These are phyloP conservation scores for Darevskia mixta DNA, from an alignment of 2,797 vertebrate species.

Conservation along the genomic window DNA sequence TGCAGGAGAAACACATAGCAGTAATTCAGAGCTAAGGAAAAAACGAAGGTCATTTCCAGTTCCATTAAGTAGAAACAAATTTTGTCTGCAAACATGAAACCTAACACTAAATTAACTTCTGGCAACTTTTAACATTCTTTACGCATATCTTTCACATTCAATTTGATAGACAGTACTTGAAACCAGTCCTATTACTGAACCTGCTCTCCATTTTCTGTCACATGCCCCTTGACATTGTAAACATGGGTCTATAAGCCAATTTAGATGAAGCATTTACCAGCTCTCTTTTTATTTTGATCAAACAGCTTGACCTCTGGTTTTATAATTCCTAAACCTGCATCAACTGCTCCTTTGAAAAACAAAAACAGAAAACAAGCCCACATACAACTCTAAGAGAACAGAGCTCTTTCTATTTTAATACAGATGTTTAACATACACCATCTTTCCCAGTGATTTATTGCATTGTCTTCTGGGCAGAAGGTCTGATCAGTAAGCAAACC, in stretches of 20 bases:
- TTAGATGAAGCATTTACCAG: conserved; percentile 23
- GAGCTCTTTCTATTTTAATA: conserved; percentile 35
- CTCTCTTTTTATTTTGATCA: conserved; percentile 16
- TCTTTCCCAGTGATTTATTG: conserved; percentile 55
- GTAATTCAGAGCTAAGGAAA: not conserved
- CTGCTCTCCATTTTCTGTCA: not conserved
- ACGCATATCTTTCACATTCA: conserved; percentile 9
- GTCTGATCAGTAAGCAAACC: conserved; percentile 45
- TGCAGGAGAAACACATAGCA: not conserved
- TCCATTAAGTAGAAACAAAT: conserved; percentile 1
- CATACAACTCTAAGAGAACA: not conserved
- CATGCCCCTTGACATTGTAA: not conserved
- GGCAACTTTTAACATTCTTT: conserved; percentile 11
- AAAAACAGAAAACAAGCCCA: not conserved
- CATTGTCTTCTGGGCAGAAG: conserved; percentile 41
- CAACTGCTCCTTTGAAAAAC: not conserved
- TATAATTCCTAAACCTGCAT: conserved; percentile 35
- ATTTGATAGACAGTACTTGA: conserved; percentile 22
- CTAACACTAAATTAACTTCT: conserved; percentile 12
- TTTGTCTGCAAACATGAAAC: not conserved
- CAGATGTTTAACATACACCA: conserved; percentile 51
- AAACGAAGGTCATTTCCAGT: conserved; percentile 2
- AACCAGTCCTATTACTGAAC: not conserved
- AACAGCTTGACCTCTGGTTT: not conserved
- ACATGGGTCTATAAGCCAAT: not conserved